Conservation (phyloP, 2,113 vertebrate genomes). For the Oxyura jamaicensis region DNA sequence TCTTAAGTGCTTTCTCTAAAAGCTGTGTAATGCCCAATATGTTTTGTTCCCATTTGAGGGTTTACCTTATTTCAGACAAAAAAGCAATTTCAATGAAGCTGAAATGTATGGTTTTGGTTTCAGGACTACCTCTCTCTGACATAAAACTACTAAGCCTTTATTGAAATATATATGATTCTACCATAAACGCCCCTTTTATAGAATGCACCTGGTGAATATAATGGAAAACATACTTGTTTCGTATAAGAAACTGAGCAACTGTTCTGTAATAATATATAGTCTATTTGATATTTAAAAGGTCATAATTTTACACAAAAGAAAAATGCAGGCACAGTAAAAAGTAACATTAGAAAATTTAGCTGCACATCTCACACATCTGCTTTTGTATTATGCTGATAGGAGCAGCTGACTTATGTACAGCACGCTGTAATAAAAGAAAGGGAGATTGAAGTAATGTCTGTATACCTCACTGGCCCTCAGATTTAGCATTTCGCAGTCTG, state of each 20-base stretch:
- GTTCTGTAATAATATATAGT: constrained; percentile 35
- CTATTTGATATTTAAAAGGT: constrained; percentile 60
- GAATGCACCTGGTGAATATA: constrained; percentile 65
- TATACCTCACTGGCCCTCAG: background rate
- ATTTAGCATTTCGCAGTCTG: background rate
- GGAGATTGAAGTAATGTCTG: background rate
- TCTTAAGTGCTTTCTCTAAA: constrained; percentile 21
- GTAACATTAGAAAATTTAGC: background rate
- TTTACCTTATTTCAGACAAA: constrained; percentile 43
- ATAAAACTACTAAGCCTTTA: constrained; percentile 70
- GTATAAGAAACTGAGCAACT: background rate
- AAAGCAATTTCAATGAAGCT: constrained; percentile 22
- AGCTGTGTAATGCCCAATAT: background rate
- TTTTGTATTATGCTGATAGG: background rate
- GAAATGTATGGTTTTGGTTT: constrained; percentile 59
- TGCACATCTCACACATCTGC: constrained; percentile 32
- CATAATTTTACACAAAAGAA: constrained; percentile 60
- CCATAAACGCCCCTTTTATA: constrained; percentile 68
- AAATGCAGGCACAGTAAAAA: constrained; percentile 16
- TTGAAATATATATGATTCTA: constrained; percentile 67
- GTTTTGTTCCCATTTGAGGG: constrained; percentile 19
- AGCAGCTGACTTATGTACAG: background rate
- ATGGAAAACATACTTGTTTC: constrained; percentile 60
- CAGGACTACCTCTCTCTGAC: constrained; percentile 46
- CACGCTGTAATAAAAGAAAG: background rate